phyloP scores from a whole-genome alignment of 2,888 invertebrate genomes.

The Heliconius hortense region DNA sequence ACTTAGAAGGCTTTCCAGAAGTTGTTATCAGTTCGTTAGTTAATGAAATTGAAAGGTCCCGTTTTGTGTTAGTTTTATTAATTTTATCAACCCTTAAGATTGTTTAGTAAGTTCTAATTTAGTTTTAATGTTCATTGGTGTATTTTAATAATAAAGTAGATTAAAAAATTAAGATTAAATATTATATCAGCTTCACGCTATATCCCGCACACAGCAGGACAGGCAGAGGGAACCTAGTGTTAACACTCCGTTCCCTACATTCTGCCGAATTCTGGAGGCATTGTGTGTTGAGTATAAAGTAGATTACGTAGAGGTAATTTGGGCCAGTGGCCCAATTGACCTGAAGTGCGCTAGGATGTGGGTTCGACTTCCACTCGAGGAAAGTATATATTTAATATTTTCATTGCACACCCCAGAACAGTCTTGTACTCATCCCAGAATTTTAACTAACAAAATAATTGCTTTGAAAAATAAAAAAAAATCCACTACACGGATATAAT shows the following conservation, averaged over 20 bases:
- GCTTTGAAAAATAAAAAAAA: too few species aligned
- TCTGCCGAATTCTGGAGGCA: too few species aligned
- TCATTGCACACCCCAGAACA: too few species aligned
- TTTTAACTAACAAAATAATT: too few species aligned
- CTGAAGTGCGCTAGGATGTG: neutral
- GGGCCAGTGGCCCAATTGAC: neutral
- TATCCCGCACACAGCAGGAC: too few species aligned
- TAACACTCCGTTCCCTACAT: too few species aligned
- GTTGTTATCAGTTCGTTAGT: constrained; percentile 9
- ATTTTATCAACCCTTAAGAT: constrained; percentile 2
- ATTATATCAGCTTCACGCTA: too few species aligned
- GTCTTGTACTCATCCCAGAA: too few species aligned
- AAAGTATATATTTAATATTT: neutral
- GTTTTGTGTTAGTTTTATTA: constrained; percentile 5
- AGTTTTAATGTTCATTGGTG: neutral
- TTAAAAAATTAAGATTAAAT: too few species aligned
- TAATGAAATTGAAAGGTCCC: constrained; percentile 4
- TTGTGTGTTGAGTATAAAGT: too few species aligned
- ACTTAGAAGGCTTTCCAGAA: constrained; percentile 1
- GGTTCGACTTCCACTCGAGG: neutral
- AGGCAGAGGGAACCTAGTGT: too few species aligned
- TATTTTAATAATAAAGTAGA: neutral
- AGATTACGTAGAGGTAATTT: neutral
- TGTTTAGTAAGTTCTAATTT: neutral
- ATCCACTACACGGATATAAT: too few species aligned